A percentile compares a stretch with the other conserved stretches of the same genome.
These are phyloP conservation scores for Macrotrachela quadricornifera DNA, from an alignment of 1,140 invertebrate species.

Conservation along the genomic window DNA sequence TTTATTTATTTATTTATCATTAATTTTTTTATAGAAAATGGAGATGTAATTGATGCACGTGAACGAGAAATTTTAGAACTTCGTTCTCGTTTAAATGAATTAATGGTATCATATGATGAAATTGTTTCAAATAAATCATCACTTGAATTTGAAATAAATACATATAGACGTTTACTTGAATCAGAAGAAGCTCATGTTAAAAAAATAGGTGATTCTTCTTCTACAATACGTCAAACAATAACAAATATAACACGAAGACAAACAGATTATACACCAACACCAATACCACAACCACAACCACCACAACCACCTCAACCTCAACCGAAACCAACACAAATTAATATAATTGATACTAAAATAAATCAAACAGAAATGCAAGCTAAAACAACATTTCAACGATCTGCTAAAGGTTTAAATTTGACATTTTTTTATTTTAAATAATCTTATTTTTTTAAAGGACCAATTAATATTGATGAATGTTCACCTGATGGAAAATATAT, in stretches of 20 bases:
- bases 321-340: too few species aligned
- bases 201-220: not conserved
- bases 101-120: conserved; percentile 29
- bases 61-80: conserved; percentile 24
- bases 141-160: conserved; percentile 25
- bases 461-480: conserved; percentile 31
- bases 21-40: conserved; percentile 11
- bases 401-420: conserved; percentile 22
- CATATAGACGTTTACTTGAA: conserved; percentile 27
- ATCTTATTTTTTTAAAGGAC: conserved; percentile 11
- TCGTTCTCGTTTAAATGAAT: conserved; percentile 22
- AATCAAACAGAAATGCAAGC: conserved; percentile 34
- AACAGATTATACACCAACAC: not conserved
- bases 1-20: too few species aligned
- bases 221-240: not conserved
- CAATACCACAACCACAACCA: too few species aligned
- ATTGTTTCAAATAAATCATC: conserved; percentile 30
- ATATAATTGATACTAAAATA: conserved; percentile 1
- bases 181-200: conserved; percentile 14
- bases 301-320: too few species aligned
- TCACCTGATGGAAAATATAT: conserved; percentile 34
- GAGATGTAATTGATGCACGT: conserved; percentile 17
- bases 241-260: not conserved
- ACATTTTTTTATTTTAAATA: not conserved
- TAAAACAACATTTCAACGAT: conserved; percentile 35